Evolutionary conservation across 2,888 invertebrate species (phyloP).

Genomic region (Leucophora obtusa): DNA sequence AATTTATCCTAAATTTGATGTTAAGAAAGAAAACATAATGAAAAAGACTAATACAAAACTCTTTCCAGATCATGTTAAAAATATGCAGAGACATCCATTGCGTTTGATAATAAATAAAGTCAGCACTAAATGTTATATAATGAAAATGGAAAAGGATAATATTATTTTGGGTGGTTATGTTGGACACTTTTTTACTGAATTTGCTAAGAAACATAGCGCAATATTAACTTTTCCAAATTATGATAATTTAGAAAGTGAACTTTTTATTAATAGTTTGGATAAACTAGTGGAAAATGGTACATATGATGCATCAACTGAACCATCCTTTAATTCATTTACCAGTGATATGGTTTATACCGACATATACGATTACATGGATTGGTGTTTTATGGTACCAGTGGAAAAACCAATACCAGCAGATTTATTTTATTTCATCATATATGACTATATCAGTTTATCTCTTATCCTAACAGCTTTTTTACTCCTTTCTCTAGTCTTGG

Average conservation of each 20-base stretch:
- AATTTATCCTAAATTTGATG: constrained; percentile 19
- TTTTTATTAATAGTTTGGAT: neutral
- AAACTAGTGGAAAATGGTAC: constrained; percentile 28
- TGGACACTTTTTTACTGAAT: constrained; percentile 44
- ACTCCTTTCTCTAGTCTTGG: constrained; percentile 40
- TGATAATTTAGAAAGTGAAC: neutral
- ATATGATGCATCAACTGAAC: constrained; percentile 53
- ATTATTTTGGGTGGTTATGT: constrained; percentile 46
- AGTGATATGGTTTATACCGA: constrained; percentile 29
- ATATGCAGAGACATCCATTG: constrained; percentile 53
- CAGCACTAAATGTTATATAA: constrained; percentile 52
- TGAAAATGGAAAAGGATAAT: constrained; percentile 7
- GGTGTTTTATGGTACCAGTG: constrained; percentile 22
- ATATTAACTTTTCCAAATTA: constrained; percentile 32
- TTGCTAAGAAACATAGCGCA: constrained; percentile 58
- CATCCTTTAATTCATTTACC: neutral
- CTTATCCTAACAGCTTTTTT: constrained; percentile 35
- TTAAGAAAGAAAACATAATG: neutral
- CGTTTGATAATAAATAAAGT: constrained; percentile 30
- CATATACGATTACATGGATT: constrained; percentile 25
- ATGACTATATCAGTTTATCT: constrained; percentile 22
- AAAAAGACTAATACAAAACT: neutral
- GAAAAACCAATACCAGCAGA: constrained; percentile 58
- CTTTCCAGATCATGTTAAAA: constrained; percentile 50
- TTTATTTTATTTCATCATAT: constrained; percentile 55